Conservation (phyloP, 1,140 invertebrate genomes). For the Drosophila lacertosa region DNA sequence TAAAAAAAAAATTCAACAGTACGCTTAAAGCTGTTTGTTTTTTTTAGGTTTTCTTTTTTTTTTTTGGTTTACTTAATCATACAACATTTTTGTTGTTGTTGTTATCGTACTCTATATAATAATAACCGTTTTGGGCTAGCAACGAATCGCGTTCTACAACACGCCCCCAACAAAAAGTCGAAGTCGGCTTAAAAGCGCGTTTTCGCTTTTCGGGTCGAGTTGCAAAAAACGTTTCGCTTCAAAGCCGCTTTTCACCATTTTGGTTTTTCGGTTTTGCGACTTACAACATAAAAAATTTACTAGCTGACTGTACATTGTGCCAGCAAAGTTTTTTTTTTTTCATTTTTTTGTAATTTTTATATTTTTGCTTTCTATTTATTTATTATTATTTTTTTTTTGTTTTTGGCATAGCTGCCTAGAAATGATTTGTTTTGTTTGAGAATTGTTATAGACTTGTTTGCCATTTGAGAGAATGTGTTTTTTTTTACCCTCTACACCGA, state of each 20-base stretch:
- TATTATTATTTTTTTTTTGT: constrained; percentile 1
- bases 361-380: constrained; percentile 8
- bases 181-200: not conserved
- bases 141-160: constrained; percentile 12
- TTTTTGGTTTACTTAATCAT: constrained; percentile 4
- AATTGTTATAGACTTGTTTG: constrained; percentile 10
- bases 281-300: constrained; percentile 36
- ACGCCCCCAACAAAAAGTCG: constrained; percentile 4
- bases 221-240: constrained; percentile 9
- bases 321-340: constrained; percentile 26
- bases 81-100: constrained; percentile 39
- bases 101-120: constrained; percentile 20
- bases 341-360: not conserved
- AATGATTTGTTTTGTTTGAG: constrained; percentile 23
- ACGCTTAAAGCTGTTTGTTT: constrained; percentile 70
- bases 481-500: not conserved
- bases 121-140: not conserved
- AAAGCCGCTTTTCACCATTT: constrained; percentile 8
- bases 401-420: constrained; percentile 34
- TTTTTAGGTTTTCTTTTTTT: constrained; percentile 24
- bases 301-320: constrained; percentile 36
- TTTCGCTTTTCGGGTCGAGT: not conserved
- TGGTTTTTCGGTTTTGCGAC: constrained; percentile 19
- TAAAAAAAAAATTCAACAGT: constrained; percentile 69
- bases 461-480: not conserved